Conservation (phyloP, 2,888 invertebrate genomes). For the Drosophila nigricruria region DNA sequence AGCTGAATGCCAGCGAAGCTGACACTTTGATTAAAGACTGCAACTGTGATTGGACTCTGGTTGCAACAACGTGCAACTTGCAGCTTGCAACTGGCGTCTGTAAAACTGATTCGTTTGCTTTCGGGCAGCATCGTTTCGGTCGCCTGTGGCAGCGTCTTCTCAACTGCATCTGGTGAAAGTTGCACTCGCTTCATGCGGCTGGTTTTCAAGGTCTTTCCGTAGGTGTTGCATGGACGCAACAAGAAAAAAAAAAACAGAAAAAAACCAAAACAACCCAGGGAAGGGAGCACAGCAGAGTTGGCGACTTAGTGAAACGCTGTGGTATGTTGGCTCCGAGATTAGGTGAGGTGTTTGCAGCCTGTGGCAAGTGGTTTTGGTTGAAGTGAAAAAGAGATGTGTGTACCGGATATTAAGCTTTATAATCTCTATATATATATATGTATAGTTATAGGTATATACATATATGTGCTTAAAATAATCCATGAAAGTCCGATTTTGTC, state of each 20-base stretch:
- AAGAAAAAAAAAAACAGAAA: background rate
- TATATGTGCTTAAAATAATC: no score
- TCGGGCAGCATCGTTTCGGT: conserved; percentile 3
- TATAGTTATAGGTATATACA: background rate
- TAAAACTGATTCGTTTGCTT: conserved; percentile 38
- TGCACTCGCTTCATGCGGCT: conserved; percentile 45
- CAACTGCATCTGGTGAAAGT: conserved; percentile 67
- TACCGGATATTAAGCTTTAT: background rate
- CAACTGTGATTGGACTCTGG: conserved; percentile 24
- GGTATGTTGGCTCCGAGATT: conserved; percentile 4
- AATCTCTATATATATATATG: background rate
- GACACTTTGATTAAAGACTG: conserved; percentile 37
- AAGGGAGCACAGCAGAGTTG: conserved; percentile 9
- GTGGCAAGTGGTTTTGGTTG: background rate
- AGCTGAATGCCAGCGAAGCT: background rate
- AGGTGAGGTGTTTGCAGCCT: conserved; percentile 3
- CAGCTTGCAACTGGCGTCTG: conserved; percentile 18
- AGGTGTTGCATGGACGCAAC: conserved; percentile 34
- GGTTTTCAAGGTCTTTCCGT: conserved; percentile 76
- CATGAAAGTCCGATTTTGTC: background rate
- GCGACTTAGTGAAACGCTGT: conserved; percentile 10
- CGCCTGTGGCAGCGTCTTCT: conserved; percentile 22
- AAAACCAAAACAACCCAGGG: background rate
- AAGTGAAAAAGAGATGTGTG: background rate
- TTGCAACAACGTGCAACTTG: conserved; percentile 3